Conservation (phyloP, 2,113 vertebrate genomes). For the Beaufortia kweichowensis region DNA sequence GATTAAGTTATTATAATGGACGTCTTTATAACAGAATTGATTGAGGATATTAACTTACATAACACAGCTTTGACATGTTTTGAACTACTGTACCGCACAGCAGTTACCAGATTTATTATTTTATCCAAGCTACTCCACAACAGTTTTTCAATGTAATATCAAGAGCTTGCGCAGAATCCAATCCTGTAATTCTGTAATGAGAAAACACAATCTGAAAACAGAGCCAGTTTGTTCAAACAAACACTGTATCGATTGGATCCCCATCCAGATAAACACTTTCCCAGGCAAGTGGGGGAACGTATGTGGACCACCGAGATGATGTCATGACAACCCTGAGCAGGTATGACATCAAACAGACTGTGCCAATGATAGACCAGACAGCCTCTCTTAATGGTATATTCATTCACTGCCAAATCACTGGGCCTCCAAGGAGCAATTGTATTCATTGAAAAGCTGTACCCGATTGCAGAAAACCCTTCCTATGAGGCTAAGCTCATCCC, state of each 20-base stretch:
- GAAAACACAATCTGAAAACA: not conserved
- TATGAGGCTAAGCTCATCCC: constrained; percentile 17
- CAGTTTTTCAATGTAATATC: no score
- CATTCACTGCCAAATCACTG: constrained; percentile 36
- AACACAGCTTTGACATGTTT: no score
- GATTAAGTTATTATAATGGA: not conserved
- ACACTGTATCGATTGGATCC: not conserved
- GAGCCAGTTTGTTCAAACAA: constrained; percentile 4
- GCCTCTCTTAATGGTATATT: constrained; percentile 36
- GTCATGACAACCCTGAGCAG: constrained; percentile 34
- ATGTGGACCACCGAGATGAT: constrained; percentile 6
- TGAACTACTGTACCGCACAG: no score
- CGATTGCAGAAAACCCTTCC: constrained; percentile 6
- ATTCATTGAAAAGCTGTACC: constrained; percentile 30
- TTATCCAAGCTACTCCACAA: no score
- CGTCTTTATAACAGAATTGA: no score
- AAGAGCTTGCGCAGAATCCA: not conserved
- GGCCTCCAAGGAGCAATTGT: constrained; percentile 35
- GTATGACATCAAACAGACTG: constrained; percentile 26
- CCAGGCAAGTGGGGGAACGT: not conserved
- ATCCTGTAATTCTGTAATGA: not conserved
- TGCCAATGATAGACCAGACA: not conserved
- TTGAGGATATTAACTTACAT: no score
- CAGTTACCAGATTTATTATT: no score
- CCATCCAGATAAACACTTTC: not conserved